A percentile compares a stretch with the other conserved stretches of the same genome.
Evolutionary conservation across 2,113 vertebrate genomes (phyloP).

Genomic region (Genyomyrus donnyi): DNA sequence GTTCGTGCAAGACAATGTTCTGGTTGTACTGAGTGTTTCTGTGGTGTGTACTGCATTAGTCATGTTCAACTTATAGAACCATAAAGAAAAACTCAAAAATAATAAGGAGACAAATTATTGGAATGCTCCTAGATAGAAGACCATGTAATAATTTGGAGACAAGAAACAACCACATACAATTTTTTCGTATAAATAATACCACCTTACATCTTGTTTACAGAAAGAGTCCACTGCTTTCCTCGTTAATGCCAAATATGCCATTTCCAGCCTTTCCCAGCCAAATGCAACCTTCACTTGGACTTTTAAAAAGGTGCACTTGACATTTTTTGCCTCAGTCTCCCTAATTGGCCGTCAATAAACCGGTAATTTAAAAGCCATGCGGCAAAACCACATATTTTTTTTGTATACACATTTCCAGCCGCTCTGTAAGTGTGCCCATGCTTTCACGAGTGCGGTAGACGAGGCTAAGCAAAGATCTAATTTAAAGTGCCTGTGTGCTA

Average conservation of each 20-base stretch:
- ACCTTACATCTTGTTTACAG: background rate
- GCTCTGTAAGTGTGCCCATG: slow-evolving; percentile 30
- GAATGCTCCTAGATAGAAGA: background rate
- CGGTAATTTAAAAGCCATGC: slow-evolving; percentile 40
- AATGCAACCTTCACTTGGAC: slow-evolving; percentile 13
- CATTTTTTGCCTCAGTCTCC: slow-evolving; percentile 26
- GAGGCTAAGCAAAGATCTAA: slow-evolving; percentile 32
- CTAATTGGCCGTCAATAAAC: slow-evolving; percentile 40
- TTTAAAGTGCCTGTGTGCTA: slow-evolving; percentile 41
- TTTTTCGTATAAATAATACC: slow-evolving; percentile 6
- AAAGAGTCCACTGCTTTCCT: background rate
- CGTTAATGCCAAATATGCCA: slow-evolving; percentile 13
- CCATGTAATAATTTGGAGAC: background rate
- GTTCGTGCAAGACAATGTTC: background rate
- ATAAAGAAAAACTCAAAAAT: background rate
- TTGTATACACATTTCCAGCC: slow-evolving; percentile 30
- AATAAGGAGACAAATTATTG: background rate
- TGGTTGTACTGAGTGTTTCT: background rate
- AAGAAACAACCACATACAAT: background rate
- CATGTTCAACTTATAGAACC: background rate
- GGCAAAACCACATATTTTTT: slow-evolving; percentile 15
- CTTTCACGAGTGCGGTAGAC: slow-evolving; percentile 42
- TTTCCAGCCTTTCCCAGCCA: background rate
- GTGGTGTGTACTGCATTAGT: background rate
- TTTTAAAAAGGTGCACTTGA: slow-evolving; percentile 31